Evolutionary conservation across 2,113 vertebrate species (phyloP).

Genomic region (Sciurus niger): DNA sequence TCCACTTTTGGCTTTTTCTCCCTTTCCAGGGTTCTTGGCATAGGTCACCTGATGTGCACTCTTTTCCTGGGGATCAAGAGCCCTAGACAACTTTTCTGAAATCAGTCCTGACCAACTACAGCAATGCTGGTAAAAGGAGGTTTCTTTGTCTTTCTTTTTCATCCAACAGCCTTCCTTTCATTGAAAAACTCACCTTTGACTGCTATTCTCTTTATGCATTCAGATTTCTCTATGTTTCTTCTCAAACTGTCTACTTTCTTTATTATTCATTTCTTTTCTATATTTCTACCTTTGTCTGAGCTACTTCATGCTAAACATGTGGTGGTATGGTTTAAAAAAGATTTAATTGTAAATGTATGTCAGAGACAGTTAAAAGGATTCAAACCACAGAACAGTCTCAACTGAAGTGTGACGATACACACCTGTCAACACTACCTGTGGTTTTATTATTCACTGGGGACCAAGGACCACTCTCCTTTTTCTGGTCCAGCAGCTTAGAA

Average conservation of each 20-base stretch:
- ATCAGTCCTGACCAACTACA: background rate
- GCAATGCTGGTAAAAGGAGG: background rate
- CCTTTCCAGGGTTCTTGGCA: background rate
- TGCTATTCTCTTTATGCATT: background rate
- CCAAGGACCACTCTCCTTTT: background rate
- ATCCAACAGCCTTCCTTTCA: background rate
- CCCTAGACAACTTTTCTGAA: background rate
- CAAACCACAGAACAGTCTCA: background rate
- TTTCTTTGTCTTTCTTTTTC: conserved; percentile 31
- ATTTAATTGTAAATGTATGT: conserved; percentile 19
- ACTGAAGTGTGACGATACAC: background rate
- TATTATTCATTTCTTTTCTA: background rate
- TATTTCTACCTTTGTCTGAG: background rate
- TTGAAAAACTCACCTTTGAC: background rate
- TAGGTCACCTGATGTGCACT: background rate
- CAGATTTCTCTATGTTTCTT: background rate
- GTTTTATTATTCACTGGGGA: background rate
- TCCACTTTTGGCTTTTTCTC: background rate
- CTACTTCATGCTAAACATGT: conserved; percentile 15
- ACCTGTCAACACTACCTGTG: conserved; percentile 37
- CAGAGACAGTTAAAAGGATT: background rate
- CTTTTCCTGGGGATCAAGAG: background rate
- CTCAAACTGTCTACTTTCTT: background rate
- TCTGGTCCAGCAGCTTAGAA: conserved; percentile 51
- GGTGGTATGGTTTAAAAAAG: background rate